phyloP scores from a whole-genome alignment of 2,797 vertebrate species.

The Melanotaenia maccullochi region DNA sequence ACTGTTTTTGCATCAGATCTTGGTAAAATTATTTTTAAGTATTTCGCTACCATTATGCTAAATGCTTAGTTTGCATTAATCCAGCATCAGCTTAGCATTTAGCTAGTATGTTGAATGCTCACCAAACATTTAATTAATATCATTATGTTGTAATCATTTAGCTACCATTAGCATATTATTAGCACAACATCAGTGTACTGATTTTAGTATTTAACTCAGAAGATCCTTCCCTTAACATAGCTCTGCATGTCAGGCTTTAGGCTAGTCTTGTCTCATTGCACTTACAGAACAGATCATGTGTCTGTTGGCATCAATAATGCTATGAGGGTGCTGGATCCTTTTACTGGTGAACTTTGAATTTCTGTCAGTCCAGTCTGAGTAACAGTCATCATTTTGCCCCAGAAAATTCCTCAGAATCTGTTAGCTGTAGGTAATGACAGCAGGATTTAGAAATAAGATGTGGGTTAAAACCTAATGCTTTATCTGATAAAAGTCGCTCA shows the following conservation, averaged over 20 bases:
- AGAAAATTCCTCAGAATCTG: constrained; percentile 16
- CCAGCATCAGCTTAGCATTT: too few species aligned
- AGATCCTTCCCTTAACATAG: not conserved
- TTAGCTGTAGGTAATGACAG: constrained; percentile 4
- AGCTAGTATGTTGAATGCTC: too few species aligned
- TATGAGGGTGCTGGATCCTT: not conserved
- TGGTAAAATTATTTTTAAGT: not conserved
- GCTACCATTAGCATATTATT: too few species aligned
- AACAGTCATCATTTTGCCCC: not conserved
- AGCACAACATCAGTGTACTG: not conserved
- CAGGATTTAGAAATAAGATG: constrained; percentile 5
- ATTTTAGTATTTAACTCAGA: not conserved
- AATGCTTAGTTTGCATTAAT: too few species aligned
- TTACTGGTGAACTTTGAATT: not conserved
- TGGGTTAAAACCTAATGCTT: constrained; percentile 8
- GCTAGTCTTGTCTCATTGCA: not conserved
- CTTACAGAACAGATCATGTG: not conserved
- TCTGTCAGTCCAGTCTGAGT: not conserved
- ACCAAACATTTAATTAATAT: too few species aligned
- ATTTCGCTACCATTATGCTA: not conserved
- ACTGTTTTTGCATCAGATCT: not conserved
- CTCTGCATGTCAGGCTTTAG: not conserved
- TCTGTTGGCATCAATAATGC: not conserved
- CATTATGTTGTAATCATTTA: too few species aligned
- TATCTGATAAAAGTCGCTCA: constrained; percentile 21